phyloP scores from a whole-genome alignment of 2,113 vertebrate genomes.

The Solea solea region DNA sequence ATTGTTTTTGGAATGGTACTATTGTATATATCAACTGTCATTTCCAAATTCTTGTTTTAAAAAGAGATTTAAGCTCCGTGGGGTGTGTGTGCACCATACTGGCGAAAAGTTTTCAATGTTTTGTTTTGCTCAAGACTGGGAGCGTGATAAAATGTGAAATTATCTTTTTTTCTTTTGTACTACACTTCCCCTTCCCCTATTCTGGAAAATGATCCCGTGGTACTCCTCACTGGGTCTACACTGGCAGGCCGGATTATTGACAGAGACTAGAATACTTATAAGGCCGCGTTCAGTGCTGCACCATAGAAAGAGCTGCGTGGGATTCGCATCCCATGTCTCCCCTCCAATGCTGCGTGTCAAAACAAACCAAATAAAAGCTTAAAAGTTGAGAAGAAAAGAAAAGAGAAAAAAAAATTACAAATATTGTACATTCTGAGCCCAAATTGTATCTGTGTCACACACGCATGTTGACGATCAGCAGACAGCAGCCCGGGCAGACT shows the following conservation, averaged over 20 bases:
- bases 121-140: slow-evolving; percentile 21
- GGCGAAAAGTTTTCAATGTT: slow-evolving; percentile 35
- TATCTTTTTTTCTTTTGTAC: slow-evolving; percentile 17
- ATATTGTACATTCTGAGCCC: neutral
- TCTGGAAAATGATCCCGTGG: slow-evolving; percentile 58
- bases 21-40: slow-evolving; percentile 27
- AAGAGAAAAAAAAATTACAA: slow-evolving; percentile 8
- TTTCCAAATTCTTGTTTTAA: slow-evolving; percentile 22
- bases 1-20: slow-evolving; percentile 11
- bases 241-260: slow-evolving; percentile 68
- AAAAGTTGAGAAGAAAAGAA: slow-evolving; percentile 7
- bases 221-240: slow-evolving; percentile 57
- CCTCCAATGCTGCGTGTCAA: slow-evolving; percentile 19
- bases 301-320: slow-evolving; percentile 21
- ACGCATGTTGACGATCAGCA: slow-evolving; percentile 31
- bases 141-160: slow-evolving; percentile 27
- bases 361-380: slow-evolving; percentile 41
- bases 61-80: slow-evolving; percentile 11
- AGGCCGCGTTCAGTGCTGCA: slow-evolving; percentile 51
- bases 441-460: slow-evolving; percentile 43
- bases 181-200: slow-evolving; percentile 17
- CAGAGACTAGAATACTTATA: slow-evolving; percentile 65
- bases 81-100: neutral
- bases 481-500: slow-evolving; percentile 36
- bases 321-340: slow-evolving; percentile 21